Base-by-base conservation (phyloP, 2,888 invertebrate genomes). In the Epsilonema sp. region DNA sequence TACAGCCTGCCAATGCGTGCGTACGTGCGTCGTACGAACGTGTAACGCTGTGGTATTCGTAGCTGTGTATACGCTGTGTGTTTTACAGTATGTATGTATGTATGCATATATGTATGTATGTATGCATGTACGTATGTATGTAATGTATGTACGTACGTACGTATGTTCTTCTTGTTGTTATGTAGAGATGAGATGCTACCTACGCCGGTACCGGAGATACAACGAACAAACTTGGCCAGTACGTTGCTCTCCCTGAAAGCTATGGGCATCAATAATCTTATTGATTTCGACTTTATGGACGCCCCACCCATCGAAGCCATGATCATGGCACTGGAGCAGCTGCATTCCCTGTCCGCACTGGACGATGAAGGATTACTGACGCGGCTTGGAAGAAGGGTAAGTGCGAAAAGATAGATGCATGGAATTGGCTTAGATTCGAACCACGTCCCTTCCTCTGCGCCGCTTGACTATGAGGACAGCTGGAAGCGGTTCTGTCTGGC, bases 271-370 rank as follows among this genome's bases (percentile, higher is more conserved):
- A 94, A 97, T 66, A 94, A 97, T 70, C 72, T 99, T 46, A 70
- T 99, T 22, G 84, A 89, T 65, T 99, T 99, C 67, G 94, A 97
- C 72, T 99, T 99, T 71, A 99, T 99, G 97, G 97, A 99, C 68
- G 86, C 94, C 1, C 97, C 97, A 23, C 92, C 97, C 0, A 53
- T 60, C 3, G 63, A 67, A 70, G 86, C 90, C 0, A 75, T 99
- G 54, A 86, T 97, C 50, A 89, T 90, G 79, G 97, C 97, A 19
- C 71, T 99, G 56, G 92, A 94, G 62, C 87, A 90, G 57, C 71
- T 99, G 53, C 92, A 97, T 68, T 92, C 90, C 3, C 73, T 99
- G 2, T 87, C 87, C 36, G 97, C 97, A 0, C 72, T 99, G 13
- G 97, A 99, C 64, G 84, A 90, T 39, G 64, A 64, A 47, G 64